Evolutionary conservation across 2,113 vertebrate species (phyloP).

Genomic region (Numida meleagris): DNA sequence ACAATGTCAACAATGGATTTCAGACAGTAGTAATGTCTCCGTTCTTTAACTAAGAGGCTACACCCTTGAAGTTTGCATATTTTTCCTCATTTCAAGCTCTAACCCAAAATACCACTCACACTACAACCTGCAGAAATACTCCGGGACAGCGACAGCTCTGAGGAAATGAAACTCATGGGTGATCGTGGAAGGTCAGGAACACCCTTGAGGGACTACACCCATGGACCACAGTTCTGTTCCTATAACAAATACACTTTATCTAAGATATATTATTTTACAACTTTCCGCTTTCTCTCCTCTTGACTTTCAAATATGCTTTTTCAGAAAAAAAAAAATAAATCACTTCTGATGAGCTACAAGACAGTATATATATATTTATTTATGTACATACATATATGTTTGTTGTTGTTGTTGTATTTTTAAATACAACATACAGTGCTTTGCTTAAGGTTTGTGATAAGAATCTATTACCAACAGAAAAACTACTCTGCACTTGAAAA

Average conservation of each 20-base stretch:
- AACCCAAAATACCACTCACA: not conserved
- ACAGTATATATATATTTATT: accelerated
- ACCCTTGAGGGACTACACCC: not conserved
- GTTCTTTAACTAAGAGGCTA: not conserved
- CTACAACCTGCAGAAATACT: accelerated
- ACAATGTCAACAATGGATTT: not conserved
- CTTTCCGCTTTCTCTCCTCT: not conserved
- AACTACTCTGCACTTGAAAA: not conserved
- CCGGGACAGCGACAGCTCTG: accelerated
- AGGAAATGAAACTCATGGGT: accelerated
- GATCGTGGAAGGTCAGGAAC: not conserved
- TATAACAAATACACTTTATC: not conserved
- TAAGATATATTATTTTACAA: not conserved
- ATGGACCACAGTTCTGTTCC: accelerated
- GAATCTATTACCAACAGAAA: conserved; percentile 15
- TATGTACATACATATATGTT: not conserved
- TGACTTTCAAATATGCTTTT: too few species aligned
- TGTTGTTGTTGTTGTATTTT: not conserved
- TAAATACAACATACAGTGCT: not conserved
- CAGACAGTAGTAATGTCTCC: not conserved
- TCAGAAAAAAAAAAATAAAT: not conserved
- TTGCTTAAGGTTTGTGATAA: not conserved
- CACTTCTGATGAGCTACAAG: not conserved
- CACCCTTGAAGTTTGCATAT: accelerated
- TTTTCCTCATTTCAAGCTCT: not conserved